Evolutionary conservation across 2,797 vertebrate genomes (phyloP), one percentile per base, ranked within the genome.

Genomic region (Hoplostethus atlanticus): DNA sequence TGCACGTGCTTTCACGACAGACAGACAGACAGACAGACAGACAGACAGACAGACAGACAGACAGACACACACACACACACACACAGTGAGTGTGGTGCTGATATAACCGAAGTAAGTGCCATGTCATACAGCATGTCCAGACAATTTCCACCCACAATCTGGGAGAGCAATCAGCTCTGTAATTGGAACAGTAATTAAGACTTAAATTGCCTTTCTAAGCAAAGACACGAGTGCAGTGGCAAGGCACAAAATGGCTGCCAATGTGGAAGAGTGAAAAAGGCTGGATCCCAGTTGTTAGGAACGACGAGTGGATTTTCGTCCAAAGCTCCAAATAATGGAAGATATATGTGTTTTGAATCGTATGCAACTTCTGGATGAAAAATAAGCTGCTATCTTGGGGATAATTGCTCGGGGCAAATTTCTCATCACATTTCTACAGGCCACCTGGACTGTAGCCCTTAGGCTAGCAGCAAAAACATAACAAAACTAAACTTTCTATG

Each of bases 81-180:
- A 16, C 12, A 55, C 38, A 57, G 28, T 21, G 38, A 61, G n/a
- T 25, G 11, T 44, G 17, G 38, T 40, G n/a, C 64, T 67, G 51
- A 63, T 38, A 21, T 53, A 48, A 47, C 34, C 50, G 13, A 54
- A 64, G 56, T 63, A 42, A 65, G 28, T 46, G 48, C 54, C 36
- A 17, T 59, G 71, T 66, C 71, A 59, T 52, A 44, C 63, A 58
- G 34, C 55, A 44, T 73, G 54, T 59, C 55, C 42, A 47, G 34
- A 11, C 62, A 57, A 64, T 65, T 64, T 72, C 62, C 25, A 9
- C 36, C 50, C 28, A 28, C 38, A 65, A 59, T 65, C 63, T 46
- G 63, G 48, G 53, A 17, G 16, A 64, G 46, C 61, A 72, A 65
- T 72, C 62, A 65, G 36, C 54, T 44, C 62, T 65, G 47, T 73